A percentile compares a stretch with the other conserved stretches of the same genome.
These are phyloP conservation scores for Zaprionus ghesquierei DNA, from an alignment of 1,140 invertebrate genomes.

Conservation along the genomic window DNA sequence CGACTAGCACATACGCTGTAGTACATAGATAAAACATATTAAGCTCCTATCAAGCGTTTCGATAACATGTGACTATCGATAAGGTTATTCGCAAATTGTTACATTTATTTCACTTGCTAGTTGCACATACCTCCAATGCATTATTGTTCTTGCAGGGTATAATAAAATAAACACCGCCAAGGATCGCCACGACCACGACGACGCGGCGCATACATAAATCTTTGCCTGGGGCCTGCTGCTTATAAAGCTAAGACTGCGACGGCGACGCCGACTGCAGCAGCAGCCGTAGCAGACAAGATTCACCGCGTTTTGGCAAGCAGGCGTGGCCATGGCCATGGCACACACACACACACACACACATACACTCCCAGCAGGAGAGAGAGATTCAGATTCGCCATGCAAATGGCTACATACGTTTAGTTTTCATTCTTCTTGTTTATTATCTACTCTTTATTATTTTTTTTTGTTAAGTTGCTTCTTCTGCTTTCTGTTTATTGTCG, in stretches of 20 bases:
- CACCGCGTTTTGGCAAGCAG: slow-evolving; percentile 42
- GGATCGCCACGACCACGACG: slow-evolving; percentile 33
- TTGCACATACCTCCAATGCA: background rate
- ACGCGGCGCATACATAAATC: slow-evolving; percentile 46
- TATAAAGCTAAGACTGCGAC: slow-evolving; percentile 6
- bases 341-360: slow-evolving; percentile 8
- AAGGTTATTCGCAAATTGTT: background rate
- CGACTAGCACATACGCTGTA: background rate
- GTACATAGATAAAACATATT: background rate
- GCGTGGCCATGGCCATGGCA: slow-evolving; percentile 34
- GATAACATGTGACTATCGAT: background rate
- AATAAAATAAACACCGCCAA: slow-evolving; percentile 68
- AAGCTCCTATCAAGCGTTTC: too few species aligned
- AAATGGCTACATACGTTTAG: slow-evolving; percentile 61
- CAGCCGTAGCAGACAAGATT: slow-evolving; percentile 26
- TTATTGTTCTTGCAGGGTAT: slow-evolving; percentile 15
- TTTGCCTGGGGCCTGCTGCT: slow-evolving; percentile 29
- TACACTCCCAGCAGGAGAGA: slow-evolving; percentile 14
- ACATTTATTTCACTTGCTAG: background rate
- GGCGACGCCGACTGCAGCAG: background rate
- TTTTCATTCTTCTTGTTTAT: slow-evolving; percentile 55
- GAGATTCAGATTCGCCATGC: slow-evolving; percentile 63
- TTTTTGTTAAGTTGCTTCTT: slow-evolving; percentile 8
- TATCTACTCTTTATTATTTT: slow-evolving; percentile 9
- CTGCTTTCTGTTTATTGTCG: slow-evolving; percentile 61